Percentiles rank a stretch among this genome's conserved stretches.
These are phyloP conservation scores for Amblyteles armatorius DNA, from an alignment of 2,888 invertebrate genomes.

Conservation along the genomic window DNA sequence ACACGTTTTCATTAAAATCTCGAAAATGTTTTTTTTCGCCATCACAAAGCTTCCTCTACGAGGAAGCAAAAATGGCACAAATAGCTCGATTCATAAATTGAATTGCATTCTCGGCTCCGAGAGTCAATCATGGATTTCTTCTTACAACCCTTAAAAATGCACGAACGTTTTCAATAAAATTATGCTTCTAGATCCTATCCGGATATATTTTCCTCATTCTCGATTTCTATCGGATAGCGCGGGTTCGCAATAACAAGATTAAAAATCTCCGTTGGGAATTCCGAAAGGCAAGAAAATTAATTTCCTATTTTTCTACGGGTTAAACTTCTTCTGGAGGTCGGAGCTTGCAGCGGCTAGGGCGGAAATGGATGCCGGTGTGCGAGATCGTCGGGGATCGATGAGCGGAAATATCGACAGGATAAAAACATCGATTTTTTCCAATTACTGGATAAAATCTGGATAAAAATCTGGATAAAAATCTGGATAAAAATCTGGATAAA, in stretches of 20 bases:
- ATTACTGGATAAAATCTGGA: slow-evolving; percentile 8
- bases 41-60: too few species aligned
- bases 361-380: slow-evolving; percentile 27
- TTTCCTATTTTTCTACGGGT: neutral
- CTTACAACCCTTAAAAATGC: neutral
- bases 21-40: too few species aligned
- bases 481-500: too few species aligned
- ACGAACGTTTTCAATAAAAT: neutral
- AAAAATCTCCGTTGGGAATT: neutral
- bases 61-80: neutral
- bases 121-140: neutral
- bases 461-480: too few species aligned
- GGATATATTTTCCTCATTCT: neutral
- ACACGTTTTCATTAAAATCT: too few species aligned
- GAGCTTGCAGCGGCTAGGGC: neutral
- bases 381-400: slow-evolving; percentile 36
- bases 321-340: neutral
- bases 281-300: neutral
- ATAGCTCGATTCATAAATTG: neutral
- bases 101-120: neutral
- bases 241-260: neutral
- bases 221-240: neutral
- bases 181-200: neutral
- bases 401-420: slow-evolving; percentile 54
- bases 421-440: slow-evolving; percentile 50